These are phyloP conservation scores for Drosophila kanapiae DNA, from an alignment of 1,140 invertebrate genomes.

Conservation along the genomic window DNA sequence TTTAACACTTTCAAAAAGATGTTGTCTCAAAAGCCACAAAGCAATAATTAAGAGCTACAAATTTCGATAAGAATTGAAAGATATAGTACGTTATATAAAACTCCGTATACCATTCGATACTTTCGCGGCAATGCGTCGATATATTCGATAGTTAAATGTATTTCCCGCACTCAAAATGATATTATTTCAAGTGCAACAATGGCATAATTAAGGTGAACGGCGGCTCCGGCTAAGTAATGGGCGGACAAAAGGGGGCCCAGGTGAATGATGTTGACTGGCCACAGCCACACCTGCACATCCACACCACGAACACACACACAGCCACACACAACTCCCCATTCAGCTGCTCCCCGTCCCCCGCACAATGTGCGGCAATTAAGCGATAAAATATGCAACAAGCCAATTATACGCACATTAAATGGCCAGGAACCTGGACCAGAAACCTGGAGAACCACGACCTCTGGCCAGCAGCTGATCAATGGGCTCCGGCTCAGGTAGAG, in stretches of 20 bases:
- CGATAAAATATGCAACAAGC: constrained; percentile 76
- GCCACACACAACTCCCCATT: too few relatives aligned
- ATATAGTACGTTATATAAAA: too few relatives aligned
- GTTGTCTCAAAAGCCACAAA: background rate
- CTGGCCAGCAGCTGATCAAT: constrained; percentile 39
- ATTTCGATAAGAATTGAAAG: too few relatives aligned
- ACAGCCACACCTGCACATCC: constrained; percentile 10
- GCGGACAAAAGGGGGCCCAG: constrained; percentile 6
- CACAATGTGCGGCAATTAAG: constrained; percentile 63
- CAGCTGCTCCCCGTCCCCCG: background rate
- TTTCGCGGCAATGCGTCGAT: too few relatives aligned
- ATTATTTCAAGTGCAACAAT: constrained; percentile 7
- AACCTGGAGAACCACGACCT: background rate
- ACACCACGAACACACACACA: background rate
- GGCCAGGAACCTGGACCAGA: constrained; percentile 27
- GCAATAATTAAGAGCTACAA: constrained; percentile 10
- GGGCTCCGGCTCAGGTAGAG: constrained; percentile 5
- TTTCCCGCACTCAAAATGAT: background rate
- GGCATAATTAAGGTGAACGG: constrained; percentile 20
- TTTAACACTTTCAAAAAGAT: background rate
- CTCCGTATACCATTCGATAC: too few relatives aligned
- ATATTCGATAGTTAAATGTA: background rate
- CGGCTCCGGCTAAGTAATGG: constrained; percentile 3
- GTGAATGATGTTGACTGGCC: constrained; percentile 25
- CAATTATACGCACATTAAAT: constrained; percentile 79